Base-by-base conservation (phyloP, 2,888 invertebrate species). In the Notocelia uddmanniana region DNA sequence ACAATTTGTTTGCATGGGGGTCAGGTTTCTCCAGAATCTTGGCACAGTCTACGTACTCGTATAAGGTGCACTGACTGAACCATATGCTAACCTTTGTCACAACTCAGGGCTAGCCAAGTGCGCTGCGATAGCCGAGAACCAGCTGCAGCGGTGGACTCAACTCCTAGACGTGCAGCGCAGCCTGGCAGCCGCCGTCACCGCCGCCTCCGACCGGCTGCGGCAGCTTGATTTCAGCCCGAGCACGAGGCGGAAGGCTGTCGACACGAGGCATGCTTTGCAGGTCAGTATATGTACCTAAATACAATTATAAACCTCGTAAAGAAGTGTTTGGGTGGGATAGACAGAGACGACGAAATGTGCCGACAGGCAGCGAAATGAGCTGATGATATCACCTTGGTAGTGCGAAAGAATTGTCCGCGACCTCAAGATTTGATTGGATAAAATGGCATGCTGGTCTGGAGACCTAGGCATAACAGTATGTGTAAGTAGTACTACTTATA, bases 201-300 rank as follows among this genome's bases (percentile, higher is more conserved):
- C 96, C 6, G 95, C 96, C 67, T 96, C 96, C 73, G 97, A 97
- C 86, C 95, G 96, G 74, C 94, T 95, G 79, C 95, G 97, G 78
- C 97, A 97, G 89, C 94, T 97, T 77, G 98, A 98, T 86, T 95
- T 95, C 70, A 95, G 95, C 74, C 96, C 97, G 63, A 94, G 96
- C 80, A 97, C 96, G 62, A 96, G 96, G 83, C 95, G 96, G 77
- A 96, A 97, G 82, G 95, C 97, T 75, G 90, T 95, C 74, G 96
- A 97, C 81, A 96, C 96, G 75, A 95, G 96, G 82, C 95, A 95
- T 88, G 95, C 95, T 75, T 89, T 97, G 77, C 95, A 96, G 94
- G 97, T 97, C 81, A 76, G 78, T 71, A 21, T 13, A 34, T 34
- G 6, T 11, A 37, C 11, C 2, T 9, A 34, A 2, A 34, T 2